phyloP scores from a whole-genome alignment of 2,888 invertebrate genomes.

The Folsomia manolachei region DNA sequence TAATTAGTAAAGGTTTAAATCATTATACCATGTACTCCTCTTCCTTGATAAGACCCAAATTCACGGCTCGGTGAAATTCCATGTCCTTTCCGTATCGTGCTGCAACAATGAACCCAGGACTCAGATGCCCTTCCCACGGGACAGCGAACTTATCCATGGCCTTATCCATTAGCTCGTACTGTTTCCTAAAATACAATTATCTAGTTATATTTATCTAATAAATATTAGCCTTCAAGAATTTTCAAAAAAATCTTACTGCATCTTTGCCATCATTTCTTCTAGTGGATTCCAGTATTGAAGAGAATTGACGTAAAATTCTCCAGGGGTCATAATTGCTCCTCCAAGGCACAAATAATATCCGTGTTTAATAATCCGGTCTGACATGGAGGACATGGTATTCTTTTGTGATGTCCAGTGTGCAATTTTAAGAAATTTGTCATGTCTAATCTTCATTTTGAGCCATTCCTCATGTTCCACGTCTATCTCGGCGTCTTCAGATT shows the following conservation, averaged over 20 bases:
- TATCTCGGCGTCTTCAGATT: too few species aligned
- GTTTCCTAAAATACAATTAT: background rate
- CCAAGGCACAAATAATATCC: background rate
- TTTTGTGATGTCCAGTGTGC: too few species aligned
- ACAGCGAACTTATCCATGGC: background rate
- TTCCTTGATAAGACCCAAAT: too few species aligned
- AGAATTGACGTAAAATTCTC: background rate
- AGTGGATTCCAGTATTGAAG: background rate
- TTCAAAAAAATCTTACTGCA: background rate
- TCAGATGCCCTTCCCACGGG: background rate
- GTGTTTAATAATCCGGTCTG: too few species aligned
- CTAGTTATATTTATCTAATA: background rate
- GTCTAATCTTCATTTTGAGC: too few species aligned
- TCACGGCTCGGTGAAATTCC: background rate
- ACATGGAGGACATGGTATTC: too few species aligned
- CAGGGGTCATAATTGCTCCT: background rate
- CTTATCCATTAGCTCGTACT: background rate
- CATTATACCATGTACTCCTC: too few species aligned
- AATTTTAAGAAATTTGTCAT: too few species aligned
- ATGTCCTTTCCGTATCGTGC: background rate
- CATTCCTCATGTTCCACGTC: too few species aligned
- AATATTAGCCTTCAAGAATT: background rate
- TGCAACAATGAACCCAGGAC: background rate
- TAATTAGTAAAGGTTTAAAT: too few species aligned
- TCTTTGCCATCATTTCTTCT: background rate